Percentiles rank a stretch among this genome's conserved stretches.
These are phyloP conservation scores for Clamator glandarius DNA, from an alignment of 2,797 vertebrate species.

Conservation along the genomic window DNA sequence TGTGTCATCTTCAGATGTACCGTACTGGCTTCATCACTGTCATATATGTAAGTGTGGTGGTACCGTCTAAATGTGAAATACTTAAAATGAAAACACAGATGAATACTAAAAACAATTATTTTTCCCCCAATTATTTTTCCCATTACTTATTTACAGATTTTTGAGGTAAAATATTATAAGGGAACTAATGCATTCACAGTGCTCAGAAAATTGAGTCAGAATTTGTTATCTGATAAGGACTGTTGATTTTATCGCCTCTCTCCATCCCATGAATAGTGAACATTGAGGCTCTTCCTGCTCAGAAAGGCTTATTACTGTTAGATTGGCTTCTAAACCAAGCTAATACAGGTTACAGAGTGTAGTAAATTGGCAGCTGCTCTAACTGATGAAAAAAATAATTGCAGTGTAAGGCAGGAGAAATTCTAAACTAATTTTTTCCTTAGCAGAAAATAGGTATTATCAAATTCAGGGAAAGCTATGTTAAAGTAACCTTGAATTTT, in stretches of 20 bases:
- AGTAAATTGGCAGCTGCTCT: slow-evolving; percentile 58
- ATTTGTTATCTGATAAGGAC: slow-evolving; percentile 15
- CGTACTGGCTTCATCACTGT: background rate
- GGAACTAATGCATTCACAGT: background rate
- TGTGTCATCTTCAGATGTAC: background rate
- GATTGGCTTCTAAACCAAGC: slow-evolving; percentile 51
- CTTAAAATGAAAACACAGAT: background rate
- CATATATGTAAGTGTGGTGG: background rate
- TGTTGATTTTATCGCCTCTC: background rate
- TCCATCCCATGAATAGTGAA: slow-evolving; percentile 11
- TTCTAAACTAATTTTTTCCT: slow-evolving; percentile 59
- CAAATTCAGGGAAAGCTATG: slow-evolving; percentile 3
- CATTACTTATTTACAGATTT: slow-evolving; percentile 24
- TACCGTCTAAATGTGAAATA: background rate
- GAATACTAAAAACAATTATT: background rate
- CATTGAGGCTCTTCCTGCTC: background rate
- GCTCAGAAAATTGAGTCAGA: background rate
- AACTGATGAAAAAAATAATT: slow-evolving; percentile 68
- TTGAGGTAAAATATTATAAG: background rate
- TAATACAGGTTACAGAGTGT: slow-evolving; percentile 49
- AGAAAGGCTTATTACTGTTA: slow-evolving; percentile 27
- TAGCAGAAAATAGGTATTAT: slow-evolving; percentile 49
- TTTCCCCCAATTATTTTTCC: background rate
- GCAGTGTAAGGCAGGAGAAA: slow-evolving; percentile 3
- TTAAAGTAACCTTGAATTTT: slow-evolving; percentile 25